Conservation (phyloP, 2,888 invertebrate species). For the Camponotus fellah region DNA sequence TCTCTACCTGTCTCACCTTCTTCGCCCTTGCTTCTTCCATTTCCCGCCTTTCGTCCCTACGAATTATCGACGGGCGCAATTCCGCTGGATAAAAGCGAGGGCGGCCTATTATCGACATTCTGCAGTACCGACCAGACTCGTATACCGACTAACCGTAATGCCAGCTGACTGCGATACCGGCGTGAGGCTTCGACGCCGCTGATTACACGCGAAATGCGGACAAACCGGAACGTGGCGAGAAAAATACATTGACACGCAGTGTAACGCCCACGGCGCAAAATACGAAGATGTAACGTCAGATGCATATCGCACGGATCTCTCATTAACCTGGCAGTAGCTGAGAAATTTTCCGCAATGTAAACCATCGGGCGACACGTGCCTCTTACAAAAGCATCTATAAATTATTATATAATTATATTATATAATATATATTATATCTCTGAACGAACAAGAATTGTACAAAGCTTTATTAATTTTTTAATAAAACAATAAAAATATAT, state of each 20-base stretch:
- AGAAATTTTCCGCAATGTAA: slow-evolving; percentile 16
- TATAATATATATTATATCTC: neutral
- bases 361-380: neutral
- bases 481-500: neutral
- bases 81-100: slow-evolving; percentile 40
- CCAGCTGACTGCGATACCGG: slow-evolving; percentile 32
- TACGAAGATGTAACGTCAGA: slow-evolving; percentile 34
- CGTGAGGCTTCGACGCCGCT: neutral
- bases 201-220: slow-evolving; percentile 48
- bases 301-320: slow-evolving; percentile 27
- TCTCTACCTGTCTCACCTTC: slow-evolving; percentile 33
- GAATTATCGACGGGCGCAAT: slow-evolving; percentile 50
- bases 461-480: neutral
- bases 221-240: slow-evolving; percentile 42
- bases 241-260: slow-evolving; percentile 50
- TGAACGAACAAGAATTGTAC: neutral
- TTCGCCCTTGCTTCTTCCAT: slow-evolving; percentile 63
- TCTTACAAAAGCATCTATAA: neutral
- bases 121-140: slow-evolving; percentile 31
- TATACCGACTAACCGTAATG: slow-evolving; percentile 49
- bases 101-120: slow-evolving; percentile 36
- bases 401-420: neutral
- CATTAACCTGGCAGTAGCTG: slow-evolving; percentile 22
- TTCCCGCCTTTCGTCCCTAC: slow-evolving; percentile 37
- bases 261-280: slow-evolving; percentile 45